Conservation (phyloP, 2,888 invertebrate genomes). For the Nowickia ferox region DNA sequence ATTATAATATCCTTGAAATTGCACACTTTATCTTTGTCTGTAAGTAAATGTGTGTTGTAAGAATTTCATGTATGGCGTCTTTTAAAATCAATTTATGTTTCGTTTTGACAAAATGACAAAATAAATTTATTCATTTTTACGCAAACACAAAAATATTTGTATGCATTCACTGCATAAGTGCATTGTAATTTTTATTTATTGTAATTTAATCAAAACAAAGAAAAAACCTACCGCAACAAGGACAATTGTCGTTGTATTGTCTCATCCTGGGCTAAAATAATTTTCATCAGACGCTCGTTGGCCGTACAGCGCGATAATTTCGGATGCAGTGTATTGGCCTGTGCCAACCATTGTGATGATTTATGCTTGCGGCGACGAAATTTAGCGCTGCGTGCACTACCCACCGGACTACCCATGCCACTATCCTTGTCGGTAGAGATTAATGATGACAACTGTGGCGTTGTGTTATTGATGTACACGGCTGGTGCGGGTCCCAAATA, state of each 20-base stretch:
- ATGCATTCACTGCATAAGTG: not conserved
- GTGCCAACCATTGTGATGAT: constrained; percentile 77
- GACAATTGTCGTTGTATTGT: constrained; percentile 84
- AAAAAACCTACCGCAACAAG: constrained; percentile 79
- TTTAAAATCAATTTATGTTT: constrained; percentile 45
- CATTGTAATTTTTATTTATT: not conserved
- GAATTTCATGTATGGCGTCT: constrained; percentile 5
- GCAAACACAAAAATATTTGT: not conserved
- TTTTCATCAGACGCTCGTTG: constrained; percentile 84
- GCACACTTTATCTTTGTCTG: not conserved
- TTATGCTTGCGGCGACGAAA: constrained; percentile 79
- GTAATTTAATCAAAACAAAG: constrained; percentile 9
- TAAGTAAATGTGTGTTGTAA: not conserved
- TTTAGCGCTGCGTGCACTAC: constrained; percentile 81
- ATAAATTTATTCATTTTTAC: not conserved
- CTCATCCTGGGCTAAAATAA: constrained; percentile 86
- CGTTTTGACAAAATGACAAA: not conserved
- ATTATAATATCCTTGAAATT: not conserved
- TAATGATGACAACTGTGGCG: constrained; percentile 76
- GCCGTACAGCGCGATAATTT: constrained; percentile 75
- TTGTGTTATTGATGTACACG: constrained; percentile 62
- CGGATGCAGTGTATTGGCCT: constrained; percentile 81
- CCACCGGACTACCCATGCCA: constrained; percentile 82
- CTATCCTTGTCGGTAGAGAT: constrained; percentile 81
- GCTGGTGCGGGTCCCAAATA: constrained; percentile 75